These are phyloP conservation scores for Liposcelis brunnea DNA, from an alignment of 2,888 invertebrate genomes.

Conservation along the genomic window DNA sequence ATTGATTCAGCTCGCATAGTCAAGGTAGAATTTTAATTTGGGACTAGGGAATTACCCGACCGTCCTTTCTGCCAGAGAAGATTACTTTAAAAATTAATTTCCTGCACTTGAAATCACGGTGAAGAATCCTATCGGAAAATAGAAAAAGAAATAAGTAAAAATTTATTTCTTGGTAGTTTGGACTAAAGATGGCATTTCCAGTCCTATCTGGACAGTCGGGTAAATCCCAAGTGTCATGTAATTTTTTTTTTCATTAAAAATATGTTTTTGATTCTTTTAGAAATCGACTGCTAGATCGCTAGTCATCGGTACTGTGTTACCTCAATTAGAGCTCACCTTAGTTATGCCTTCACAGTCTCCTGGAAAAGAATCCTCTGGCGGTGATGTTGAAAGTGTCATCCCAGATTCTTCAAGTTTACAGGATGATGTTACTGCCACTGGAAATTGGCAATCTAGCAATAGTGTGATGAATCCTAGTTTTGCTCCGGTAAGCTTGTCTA, in stretches of 20 bases:
- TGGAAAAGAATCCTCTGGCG: slow-evolving; percentile 69
- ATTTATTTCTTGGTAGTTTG: too few species aligned
- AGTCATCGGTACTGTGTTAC: slow-evolving; percentile 59
- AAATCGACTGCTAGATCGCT: slow-evolving; percentile 32
- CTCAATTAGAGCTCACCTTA: slow-evolving; percentile 73
- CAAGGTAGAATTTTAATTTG: neutral
- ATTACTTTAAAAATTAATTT: too few species aligned
- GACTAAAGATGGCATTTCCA: too few species aligned
- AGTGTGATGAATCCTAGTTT: neutral
- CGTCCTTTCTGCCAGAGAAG: too few species aligned
- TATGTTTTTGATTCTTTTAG: slow-evolving; percentile 19
- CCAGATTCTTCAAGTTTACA: slow-evolving; percentile 73
- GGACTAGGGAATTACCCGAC: too few species aligned
- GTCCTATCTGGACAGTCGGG: too few species aligned
- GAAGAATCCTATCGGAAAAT: too few species aligned
- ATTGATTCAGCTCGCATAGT: slow-evolving; percentile 1
- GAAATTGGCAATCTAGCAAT: slow-evolving; percentile 3
- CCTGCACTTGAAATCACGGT: too few species aligned
- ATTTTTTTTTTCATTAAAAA: too few species aligned
- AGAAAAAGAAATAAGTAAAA: too few species aligned
- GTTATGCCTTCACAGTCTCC: slow-evolving; percentile 72
- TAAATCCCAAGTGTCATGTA: too few species aligned
- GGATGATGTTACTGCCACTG: slow-evolving; percentile 43
- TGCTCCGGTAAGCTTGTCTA: too few species aligned
- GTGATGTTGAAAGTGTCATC: slow-evolving; percentile 69